Evolutionary conservation across 2,888 invertebrate species (phyloP), one percentile per base, ranked within the genome.

Genomic region (Nephrotoma appendiculata): DNA sequence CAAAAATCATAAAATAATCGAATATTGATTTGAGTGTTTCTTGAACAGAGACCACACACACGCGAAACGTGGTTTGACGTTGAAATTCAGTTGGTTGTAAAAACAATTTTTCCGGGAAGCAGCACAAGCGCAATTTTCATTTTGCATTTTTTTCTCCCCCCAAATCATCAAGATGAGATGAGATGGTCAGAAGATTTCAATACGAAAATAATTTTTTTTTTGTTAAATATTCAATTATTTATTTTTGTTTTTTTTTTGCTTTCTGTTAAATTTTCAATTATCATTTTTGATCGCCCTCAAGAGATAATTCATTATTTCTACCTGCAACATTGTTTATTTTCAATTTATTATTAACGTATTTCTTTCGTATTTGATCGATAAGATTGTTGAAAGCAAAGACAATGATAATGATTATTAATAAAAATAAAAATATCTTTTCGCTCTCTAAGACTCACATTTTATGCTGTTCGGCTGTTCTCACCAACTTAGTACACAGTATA

Each of bases 1-100:
- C 19, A 57, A 52, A 57, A 15, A 57, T 7, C 31, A 71, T 31
- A 31, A 71, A 84, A 84, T 42, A 84, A 84, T 84, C 43, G 84
- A 84, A 84, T 84, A 84, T 43, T 84, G 84, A 42, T 43, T 84
- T 84, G 84, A 84, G 84, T 84, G 84, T 84, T 84, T 84, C 7
- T 84, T 42, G 43, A 42, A 84, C 19, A 15, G 84, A 41, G 84
- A 84, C 84, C 84, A 84, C 84, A 84, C 84, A 84, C 84, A 84
- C n/a, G 31, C 31, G 42, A 84, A 84, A 84, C 42, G 84, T 15
- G 71, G 71, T 71, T 71, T 71, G 71, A 71, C 71, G 71, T 52
- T 52, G 6, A 44, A 15, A 11, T 52, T 52, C 52, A 6, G 71
- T 71, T 71, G 19, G 71, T 12, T 71, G 71, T 71, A 31, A 19